A percentile compares a stretch with the other conserved stretches of the same genome.
These are phyloP conservation scores for Apotomis capreana DNA, from an alignment of 2,888 invertebrate species.

Conservation along the genomic window DNA sequence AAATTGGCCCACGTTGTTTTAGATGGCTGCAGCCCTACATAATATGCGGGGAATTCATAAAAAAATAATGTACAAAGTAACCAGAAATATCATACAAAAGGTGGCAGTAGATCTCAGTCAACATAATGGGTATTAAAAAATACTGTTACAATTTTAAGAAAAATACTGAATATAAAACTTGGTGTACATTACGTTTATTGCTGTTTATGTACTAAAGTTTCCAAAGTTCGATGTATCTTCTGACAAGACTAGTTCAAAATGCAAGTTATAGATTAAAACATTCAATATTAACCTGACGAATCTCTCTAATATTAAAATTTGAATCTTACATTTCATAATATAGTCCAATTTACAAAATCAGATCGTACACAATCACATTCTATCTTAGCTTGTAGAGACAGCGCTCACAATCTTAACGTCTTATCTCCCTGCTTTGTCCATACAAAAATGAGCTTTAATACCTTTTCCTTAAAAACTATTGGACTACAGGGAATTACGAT, in stretches of 20 bases:
- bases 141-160: conserved; percentile 16
- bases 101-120: conserved; percentile 31
- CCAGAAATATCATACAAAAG: conserved; percentile 40
- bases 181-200: conserved; percentile 18
- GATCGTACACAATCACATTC: conserved; percentile 40
- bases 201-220: conserved; percentile 36
- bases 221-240: conserved; percentile 30
- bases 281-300: conserved; percentile 8
- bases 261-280: conserved; percentile 10
- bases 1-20: conserved; percentile 53
- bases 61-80: conserved; percentile 24
- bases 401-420: conserved; percentile 28
- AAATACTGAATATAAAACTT: conserved; percentile 25
- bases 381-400: conserved; percentile 21
- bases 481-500: conserved; percentile 31
- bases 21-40: conserved; percentile 34
- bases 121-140: conserved; percentile 25
- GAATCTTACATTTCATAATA: conserved; percentile 16
- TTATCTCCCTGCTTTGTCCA: conserved; percentile 49
- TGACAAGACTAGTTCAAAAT: conserved; percentile 31
- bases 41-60: conserved; percentile 13
- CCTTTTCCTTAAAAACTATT: conserved; percentile 27
- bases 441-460: conserved; percentile 43
- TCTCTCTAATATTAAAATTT: conserved; percentile 18
- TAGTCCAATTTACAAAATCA: conserved; percentile 37